Evolutionary conservation across 1,140 invertebrate species (phyloP), one percentile per base, ranked within the genome.

Genomic region (Drosophila pandora): DNA sequence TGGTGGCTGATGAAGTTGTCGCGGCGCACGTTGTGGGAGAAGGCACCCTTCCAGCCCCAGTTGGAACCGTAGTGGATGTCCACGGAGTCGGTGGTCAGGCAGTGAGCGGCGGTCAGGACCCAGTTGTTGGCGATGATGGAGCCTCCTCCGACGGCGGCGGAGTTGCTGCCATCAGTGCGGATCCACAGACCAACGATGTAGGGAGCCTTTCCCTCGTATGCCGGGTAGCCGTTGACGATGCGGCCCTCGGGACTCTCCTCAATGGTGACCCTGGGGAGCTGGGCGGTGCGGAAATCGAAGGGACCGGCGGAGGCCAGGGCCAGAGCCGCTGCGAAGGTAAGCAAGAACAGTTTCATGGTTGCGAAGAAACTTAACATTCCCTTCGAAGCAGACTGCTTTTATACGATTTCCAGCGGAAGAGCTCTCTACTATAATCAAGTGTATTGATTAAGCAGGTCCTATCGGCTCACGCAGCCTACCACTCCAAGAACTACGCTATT

Each of bases 171-270:
- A 30, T 49, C 30, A 8, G 32, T 73, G 3, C 39, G 7, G 9
- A 82, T 76, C 0, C 49, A 17, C 1, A 94, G 75, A 2, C 90
- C 90, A 1, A 92, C 93, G 64, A 93, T 92, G 55, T 93, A 93
- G 0, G 93, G 93, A n/a, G 93, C 92, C 76, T 93, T 91, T 1
- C 92, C 92, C 2, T 84, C 76, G 17, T 49, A 21, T 7, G 90
- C 90, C 1, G 49, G 25, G 41, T 80, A 77, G 0, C 89, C 90
- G 34, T 90, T 85, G 9, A 85, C 81, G 6, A 90, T 83, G 12
- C 77, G 68, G 6, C 45, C 34, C 0, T 63, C 23, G 1, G 52
- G 45, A 9, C 21, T 47, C 43, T 47, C 43, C 7, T 47, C 43
- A 2, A 47, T 47, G 43, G 43, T 47, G 8, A 47, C 21, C 43